Percentiles rank a stretch among this genome's conserved stretches.
These are phyloP conservation scores for Bombus pyrosoma DNA, from an alignment of 1,140 invertebrate genomes.

Conservation along the genomic window DNA sequence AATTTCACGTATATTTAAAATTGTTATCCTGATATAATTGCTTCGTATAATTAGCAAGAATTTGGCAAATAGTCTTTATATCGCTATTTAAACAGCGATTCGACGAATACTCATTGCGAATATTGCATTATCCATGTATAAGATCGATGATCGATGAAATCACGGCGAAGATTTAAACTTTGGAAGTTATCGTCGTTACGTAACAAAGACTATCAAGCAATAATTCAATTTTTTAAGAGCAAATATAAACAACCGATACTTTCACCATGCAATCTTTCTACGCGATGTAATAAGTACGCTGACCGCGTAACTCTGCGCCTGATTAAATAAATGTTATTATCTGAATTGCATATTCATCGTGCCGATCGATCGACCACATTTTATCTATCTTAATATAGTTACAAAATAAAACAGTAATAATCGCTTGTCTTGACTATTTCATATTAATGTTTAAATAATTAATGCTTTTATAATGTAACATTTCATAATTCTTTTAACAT, in stretches of 20 bases:
- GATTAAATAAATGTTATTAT: constrained; percentile 5
- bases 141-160: background rate
- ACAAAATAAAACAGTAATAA: background rate
- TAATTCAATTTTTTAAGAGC: constrained; percentile 18
- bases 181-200: constrained; percentile 1
- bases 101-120: background rate
- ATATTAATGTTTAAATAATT: too few species aligned
- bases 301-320: background rate
- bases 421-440: too few species aligned
- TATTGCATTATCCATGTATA: too few species aligned
- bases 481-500: too few species aligned
- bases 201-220: background rate
- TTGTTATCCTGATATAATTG: background rate
- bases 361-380: background rate
- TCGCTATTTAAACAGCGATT: background rate
- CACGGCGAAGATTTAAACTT: background rate
- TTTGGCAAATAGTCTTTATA: too few species aligned
- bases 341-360: background rate
- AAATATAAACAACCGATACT: constrained; percentile 16
- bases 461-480: too few species aligned
- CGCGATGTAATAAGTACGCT: background rate
- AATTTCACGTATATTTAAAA: background rate
- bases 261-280: constrained; percentile 12
- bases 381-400: too few species aligned
- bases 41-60: too few species aligned